phyloP scores from a whole-genome alignment of 2,113 vertebrate species.

The Corythornis cristatus region DNA sequence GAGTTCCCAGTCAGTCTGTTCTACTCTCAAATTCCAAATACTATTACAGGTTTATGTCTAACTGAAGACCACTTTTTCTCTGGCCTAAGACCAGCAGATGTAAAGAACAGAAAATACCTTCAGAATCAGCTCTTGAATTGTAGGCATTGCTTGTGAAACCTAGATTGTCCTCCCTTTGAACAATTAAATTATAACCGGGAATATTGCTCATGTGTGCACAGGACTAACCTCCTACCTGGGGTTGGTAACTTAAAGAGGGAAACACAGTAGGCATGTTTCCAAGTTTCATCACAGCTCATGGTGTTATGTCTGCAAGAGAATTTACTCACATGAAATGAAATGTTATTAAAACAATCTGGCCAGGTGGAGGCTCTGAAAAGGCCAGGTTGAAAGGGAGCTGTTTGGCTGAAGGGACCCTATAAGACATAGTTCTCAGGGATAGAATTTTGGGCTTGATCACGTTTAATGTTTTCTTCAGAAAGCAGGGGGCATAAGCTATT shows the following conservation, averaged over 20 bases:
- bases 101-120: not conserved
- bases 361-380: not conserved
- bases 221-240: not conserved
- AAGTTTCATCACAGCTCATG: not conserved
- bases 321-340: not conserved
- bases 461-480: not conserved
- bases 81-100: not conserved
- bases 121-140: not conserved
- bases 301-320: not conserved
- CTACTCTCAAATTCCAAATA: not conserved
- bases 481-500: not conserved
- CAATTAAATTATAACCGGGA: not conserved
- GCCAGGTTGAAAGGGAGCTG: not conserved
- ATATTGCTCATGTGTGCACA: not conserved
- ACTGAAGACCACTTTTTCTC: not conserved
- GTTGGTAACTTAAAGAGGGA: not conserved
- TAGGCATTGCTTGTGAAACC: not conserved
- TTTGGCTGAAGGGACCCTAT: not conserved
- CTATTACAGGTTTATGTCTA: rapidly evolving
- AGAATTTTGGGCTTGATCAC: not conserved
- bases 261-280: not conserved
- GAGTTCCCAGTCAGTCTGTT: not conserved
- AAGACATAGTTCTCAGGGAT: not conserved
- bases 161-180: not conserved
- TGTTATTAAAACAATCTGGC: not conserved